Evolutionary conservation across 2,888 invertebrate genomes (phyloP), one percentile per base, ranked within the genome.

Genomic region (Pedicia rivosa): DNA sequence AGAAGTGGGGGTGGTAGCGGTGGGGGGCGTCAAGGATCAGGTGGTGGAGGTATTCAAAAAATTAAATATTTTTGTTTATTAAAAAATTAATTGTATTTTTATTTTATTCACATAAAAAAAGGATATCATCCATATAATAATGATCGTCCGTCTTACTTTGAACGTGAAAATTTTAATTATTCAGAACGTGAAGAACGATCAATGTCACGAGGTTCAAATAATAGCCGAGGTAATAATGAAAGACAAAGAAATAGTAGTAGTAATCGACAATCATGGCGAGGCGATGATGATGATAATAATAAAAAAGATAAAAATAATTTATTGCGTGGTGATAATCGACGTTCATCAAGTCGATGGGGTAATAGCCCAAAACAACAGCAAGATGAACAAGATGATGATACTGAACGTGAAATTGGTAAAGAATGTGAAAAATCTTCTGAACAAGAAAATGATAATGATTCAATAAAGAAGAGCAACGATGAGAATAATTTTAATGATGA

Each of bases 291-390:
- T 16, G 22, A 28, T 25, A 26, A 15, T 5, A 32, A 42, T 31
- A 19, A 31, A 16, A 14, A 37, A 35, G 3, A 39, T 32, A 30
- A 39, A 41, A 15, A 24, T 24, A 26, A 17, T 28, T 8, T 19
- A 27, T 31, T 33, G 40, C 43, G 40, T 28, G 41, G 40, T 4
- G 43, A 47, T 35, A 43, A 46, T 15, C 41, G 42, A 20, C 46
- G 50, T 16, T 42, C 44, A 14, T 32, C 32, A 4, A 32, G 32
- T 32, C 45, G 56, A 15, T 56, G 55, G 55, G 51, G 53, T 29
- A 54, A 49, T 40, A 48, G 48, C 3, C 47, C 49, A n/a, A 29
- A 30, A 13, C 24, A 28, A 28, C 8, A 28, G 9, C 9, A 12
- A 15, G 28, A 28, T 5, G 22, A 35, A 15, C 12, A 35, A 5